Base-by-base conservation (phyloP, 2,113 vertebrate genomes). In the Neogale vison region DNA sequence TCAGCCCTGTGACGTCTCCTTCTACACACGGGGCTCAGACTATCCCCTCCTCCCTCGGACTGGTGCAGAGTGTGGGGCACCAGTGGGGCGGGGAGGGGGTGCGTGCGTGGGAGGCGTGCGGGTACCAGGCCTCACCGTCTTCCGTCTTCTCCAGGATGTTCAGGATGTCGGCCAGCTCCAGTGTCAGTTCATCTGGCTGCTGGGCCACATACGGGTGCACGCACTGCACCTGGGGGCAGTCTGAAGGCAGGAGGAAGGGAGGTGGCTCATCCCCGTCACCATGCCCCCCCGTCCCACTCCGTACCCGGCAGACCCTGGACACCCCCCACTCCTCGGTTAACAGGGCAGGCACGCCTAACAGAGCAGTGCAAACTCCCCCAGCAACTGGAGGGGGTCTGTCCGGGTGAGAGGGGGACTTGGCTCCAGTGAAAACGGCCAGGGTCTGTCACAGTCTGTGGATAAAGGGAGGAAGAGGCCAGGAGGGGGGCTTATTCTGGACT, bases 201-300 rank as follows among this genome's bases (percentile, higher is more conserved):
- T 99, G 99, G 96, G 99, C 99, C 45, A 99, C 98, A 0, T 99
- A 99, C 0, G 99, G 99, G 98, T 99, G 99, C 92, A 99, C 99
- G 4, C 99, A 99, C 98, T 99, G 99, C 89, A 99, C 99, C 99
- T 99, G 99, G 0, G 99, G 99, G 96, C 99, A 99, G 98, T 99
- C 99, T 99, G 98, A 8, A 1, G 50, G 80, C 31, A 6, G 34
- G 63, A 61, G 9, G 76, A 23, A 55, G 59, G 39, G 20, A 7
- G 1, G 1, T 15, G 55, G 39, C 21, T 7, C 0, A 0, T 31
- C 34, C 63, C 59, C 0, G 9, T 17, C 31, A 0, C 7, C 0
- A 0, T 0, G 6, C 4, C 42, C 5, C 5, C 45, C n/a, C 0
- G 1, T 34, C 86, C 42, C 21, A 57, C 14, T 47, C 36, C 0